A percentile compares a stretch with the other conserved stretches of the same genome.
These are phyloP conservation scores for Tinea pellionella DNA, from an alignment of 2,888 invertebrate genomes.

Conservation along the genomic window DNA sequence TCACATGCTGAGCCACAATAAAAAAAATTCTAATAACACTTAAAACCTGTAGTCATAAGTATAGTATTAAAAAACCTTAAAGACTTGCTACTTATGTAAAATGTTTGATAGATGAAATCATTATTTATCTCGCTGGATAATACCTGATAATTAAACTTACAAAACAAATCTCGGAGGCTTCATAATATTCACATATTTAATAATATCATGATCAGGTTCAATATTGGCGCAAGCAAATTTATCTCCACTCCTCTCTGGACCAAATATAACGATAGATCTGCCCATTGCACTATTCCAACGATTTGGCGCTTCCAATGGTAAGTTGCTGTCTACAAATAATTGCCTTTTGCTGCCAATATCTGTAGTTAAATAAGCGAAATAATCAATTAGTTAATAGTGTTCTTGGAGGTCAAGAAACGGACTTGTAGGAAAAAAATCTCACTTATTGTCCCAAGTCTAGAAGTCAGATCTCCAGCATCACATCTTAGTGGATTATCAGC, in stretches of 20 bases:
- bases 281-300: constrained; percentile 75
- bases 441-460: constrained; percentile 85
- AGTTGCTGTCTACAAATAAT: constrained; percentile 86
- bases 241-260: constrained; percentile 76
- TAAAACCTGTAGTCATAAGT: no score
- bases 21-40: no score
- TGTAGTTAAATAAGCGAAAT: no score
- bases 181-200: constrained; percentile 88
- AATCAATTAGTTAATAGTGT: no score
- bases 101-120: no score
- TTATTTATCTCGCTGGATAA: no score
- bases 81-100: no score
- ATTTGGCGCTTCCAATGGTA: constrained; percentile 83
- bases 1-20: no score
- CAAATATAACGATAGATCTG: constrained; percentile 85
- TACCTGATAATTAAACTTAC: no score
- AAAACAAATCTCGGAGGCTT: constrained; percentile 89
- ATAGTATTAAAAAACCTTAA: no score
- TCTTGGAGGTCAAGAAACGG: no score
- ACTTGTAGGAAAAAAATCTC: constrained; percentile 20
- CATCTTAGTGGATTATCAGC: constrained; percentile 89
- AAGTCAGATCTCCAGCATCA: constrained; percentile 90
- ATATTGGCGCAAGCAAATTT: constrained; percentile 92
- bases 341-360: constrained; percentile 81
- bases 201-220: constrained; percentile 89